Evolutionary conservation across 2,797 vertebrate genomes (phyloP).

Genomic region (Spheniscus humboldti): DNA sequence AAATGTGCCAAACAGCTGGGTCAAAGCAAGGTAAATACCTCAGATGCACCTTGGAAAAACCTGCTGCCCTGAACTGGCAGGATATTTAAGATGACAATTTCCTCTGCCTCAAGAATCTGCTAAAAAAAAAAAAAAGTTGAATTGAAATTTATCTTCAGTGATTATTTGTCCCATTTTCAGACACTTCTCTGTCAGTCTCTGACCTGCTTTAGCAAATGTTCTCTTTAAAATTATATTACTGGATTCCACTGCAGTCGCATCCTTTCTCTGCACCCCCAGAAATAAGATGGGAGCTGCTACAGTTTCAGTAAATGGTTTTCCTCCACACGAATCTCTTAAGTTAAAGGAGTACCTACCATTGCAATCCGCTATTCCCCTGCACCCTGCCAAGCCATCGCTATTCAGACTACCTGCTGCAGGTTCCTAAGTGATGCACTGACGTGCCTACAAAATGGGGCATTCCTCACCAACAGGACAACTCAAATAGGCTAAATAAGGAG

Average conservation of each 20-base stretch:
- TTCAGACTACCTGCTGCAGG: background rate
- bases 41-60: background rate
- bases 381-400: background rate
- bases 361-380: background rate
- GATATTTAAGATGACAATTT: background rate
- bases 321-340: background rate
- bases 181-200: background rate
- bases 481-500: background rate
- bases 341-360: background rate
- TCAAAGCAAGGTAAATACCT: background rate
- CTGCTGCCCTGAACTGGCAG: fast-evolving
- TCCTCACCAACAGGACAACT: background rate
- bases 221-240: background rate
- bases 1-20: background rate
- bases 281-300: background rate
- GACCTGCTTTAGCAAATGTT: background rate
- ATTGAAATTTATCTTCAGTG: background rate
- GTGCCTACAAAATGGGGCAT: background rate
- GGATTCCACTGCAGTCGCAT: background rate
- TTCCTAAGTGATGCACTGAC: background rate
- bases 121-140: background rate
- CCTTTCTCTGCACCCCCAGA: background rate
- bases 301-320: background rate
- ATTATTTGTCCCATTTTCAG: background rate
- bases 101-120: background rate